Evolutionary conservation across 2,797 vertebrate genomes (phyloP).

Genomic region (Sebastiscus albofasciatus): DNA sequence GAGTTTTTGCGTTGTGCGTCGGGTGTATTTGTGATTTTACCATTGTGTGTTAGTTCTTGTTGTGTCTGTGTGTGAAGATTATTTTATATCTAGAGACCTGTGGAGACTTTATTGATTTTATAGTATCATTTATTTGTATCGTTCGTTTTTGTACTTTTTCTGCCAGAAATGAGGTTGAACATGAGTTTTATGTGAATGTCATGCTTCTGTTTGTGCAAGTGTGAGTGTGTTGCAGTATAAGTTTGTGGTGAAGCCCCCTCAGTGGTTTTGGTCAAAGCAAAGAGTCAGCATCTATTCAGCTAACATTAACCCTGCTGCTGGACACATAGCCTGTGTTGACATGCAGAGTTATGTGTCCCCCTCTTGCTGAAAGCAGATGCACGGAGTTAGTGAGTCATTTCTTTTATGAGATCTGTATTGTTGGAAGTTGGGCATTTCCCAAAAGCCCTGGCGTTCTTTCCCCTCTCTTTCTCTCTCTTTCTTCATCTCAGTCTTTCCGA

Average conservation of each 20-base stretch:
- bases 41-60: conserved; percentile 4
- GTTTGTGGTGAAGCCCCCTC: conserved; percentile 5
- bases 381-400: conserved; percentile 67
- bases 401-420: conserved; percentile 63
- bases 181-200: neutral
- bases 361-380: conserved; percentile 38
- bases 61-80: neutral
- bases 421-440: conserved; percentile 59
- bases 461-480: conserved; percentile 3
- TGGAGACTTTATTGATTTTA: neutral
- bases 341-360: conserved; percentile 53
- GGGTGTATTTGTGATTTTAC: neutral
- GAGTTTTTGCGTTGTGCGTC: neutral
- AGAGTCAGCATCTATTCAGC: conserved; percentile 40
- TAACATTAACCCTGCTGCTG: conserved; percentile 54
- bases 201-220: conserved; percentile 7
- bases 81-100: neutral
- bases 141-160: neutral
- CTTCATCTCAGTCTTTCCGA: conserved; percentile 39
- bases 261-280: conserved; percentile 41
- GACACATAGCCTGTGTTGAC: conserved; percentile 44
- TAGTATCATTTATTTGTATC: conserved; percentile 12
- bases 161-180: conserved; percentile 14
- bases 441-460: conserved; percentile 19
- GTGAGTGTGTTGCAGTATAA: conserved; percentile 22